Conservation (phyloP, 1,140 invertebrate species). For the Theocolax elegans region DNA sequence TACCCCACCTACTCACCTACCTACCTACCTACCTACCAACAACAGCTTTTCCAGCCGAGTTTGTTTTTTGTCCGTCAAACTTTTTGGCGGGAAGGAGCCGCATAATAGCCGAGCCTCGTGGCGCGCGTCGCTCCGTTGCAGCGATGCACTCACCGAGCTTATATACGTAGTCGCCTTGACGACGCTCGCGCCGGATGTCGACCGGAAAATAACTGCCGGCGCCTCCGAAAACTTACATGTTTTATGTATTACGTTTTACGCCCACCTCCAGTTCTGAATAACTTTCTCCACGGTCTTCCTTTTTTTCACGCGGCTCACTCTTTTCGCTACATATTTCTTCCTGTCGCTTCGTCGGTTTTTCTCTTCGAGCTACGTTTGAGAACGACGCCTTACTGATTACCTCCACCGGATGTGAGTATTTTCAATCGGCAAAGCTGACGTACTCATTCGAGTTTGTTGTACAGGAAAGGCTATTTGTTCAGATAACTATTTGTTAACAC, state of each 20-base stretch:
- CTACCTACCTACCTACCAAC: too few species aligned
- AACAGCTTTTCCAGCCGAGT: not conserved
- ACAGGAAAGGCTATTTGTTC: too few species aligned
- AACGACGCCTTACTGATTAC: too few species aligned
- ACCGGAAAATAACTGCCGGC: constrained; percentile 28
- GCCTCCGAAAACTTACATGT: constrained; percentile 28
- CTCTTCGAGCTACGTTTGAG: too few species aligned
- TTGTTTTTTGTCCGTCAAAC: constrained; percentile 11
- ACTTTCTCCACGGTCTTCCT: not conserved
- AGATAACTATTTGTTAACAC: too few species aligned
- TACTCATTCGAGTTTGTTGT: too few species aligned
- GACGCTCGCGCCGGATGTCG: not conserved
- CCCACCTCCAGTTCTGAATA: constrained; percentile 12
- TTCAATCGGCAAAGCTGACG: too few species aligned
- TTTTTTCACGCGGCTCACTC: too few species aligned
- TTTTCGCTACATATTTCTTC: too few species aligned
- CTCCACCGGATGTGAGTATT: too few species aligned
- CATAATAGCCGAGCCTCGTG: constrained; percentile 36
- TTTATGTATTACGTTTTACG: constrained; percentile 32
- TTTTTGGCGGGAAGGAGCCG: constrained; percentile 22
- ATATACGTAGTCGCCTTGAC: not conserved
- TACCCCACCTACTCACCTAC: too few species aligned
- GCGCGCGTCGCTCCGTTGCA: constrained; percentile 2
- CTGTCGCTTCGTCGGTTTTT: too few species aligned
- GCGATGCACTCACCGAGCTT: not conserved